These are phyloP conservation scores for Eucidaris tribuloides DNA, from an alignment of 35 echinoderm and acorn worm genomes.

Conservation along the genomic window DNA sequence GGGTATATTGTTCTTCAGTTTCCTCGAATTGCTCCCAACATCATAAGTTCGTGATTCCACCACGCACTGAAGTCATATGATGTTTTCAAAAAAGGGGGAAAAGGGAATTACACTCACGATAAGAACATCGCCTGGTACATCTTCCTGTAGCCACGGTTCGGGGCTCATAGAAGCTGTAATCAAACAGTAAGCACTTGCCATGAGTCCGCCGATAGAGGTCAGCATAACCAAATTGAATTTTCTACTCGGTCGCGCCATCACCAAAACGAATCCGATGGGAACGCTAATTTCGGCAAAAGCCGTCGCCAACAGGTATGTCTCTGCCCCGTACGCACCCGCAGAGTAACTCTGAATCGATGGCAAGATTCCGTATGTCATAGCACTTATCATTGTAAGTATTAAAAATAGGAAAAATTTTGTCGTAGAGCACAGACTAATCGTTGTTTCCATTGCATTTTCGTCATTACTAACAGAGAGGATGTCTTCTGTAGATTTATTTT, in stretches of 20 bases:
- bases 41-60: too few relatives aligned
- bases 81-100: too few relatives aligned
- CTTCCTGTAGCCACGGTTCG: neutral
- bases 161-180: constrained; percentile 20
- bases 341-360: constrained; percentile 42
- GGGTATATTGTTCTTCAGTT: too few relatives aligned
- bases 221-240: neutral
- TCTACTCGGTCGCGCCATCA: neutral
- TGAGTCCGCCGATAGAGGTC: neutral
- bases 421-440: neutral
- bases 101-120: too few relatives aligned
- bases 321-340: neutral
- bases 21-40: too few relatives aligned
- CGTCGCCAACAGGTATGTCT: constrained; percentile 23
- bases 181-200: constrained; percentile 11
- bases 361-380: neutral
- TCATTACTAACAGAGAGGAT: too few relatives aligned
- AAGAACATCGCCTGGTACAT: neutral
- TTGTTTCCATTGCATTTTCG: too few relatives aligned
- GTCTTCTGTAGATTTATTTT: too few relatives aligned
- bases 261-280: neutral
- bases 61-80: too few relatives aligned
- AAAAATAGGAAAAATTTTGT: too few relatives aligned
- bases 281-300: constrained; percentile 20
- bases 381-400: neutral